Percentiles rank a stretch among this genome's conserved stretches.
phyloP scores from a whole-genome alignment of 2,797 vertebrate species.

The Pipistrellus pygmaeus region DNA sequence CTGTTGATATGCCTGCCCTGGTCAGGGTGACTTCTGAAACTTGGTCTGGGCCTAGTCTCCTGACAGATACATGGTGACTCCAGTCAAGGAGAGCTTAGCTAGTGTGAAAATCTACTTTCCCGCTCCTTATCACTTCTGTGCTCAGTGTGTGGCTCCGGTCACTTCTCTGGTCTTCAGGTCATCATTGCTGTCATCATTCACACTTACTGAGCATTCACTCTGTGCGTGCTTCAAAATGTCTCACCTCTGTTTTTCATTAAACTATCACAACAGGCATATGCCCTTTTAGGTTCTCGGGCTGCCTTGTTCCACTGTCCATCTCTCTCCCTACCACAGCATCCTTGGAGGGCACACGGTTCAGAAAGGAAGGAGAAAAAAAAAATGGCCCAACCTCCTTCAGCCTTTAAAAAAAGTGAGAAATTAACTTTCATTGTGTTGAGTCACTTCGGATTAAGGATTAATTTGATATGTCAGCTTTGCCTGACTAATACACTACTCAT shows the following conservation, averaged over 20 bases:
- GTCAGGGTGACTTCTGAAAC: not conserved
- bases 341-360: not conserved
- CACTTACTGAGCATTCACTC: not conserved
- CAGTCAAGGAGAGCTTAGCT: not conserved
- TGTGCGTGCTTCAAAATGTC: not conserved
- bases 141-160: not conserved
- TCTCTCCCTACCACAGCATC: not conserved
- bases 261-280: not conserved
- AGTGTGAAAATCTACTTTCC: not conserved
- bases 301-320: not conserved
- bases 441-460: not conserved
- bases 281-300: not conserved
- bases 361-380: not conserved
- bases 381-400: not conserved
- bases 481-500: not conserved
- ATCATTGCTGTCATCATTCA: not conserved
- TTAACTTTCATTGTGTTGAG: not conserved
- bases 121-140: not conserved
- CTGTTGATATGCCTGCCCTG: not conserved
- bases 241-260: not conserved
- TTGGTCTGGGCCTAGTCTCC: not conserved
- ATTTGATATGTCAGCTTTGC: not conserved
- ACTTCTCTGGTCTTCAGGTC: not conserved
- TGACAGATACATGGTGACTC: not conserved
- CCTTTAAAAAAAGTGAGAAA: not conserved